Percentiles rank a stretch among this genome's conserved stretches.
These are phyloP conservation scores for Brachypterus glaber DNA, from an alignment of 2,888 invertebrate genomes.

Conservation along the genomic window DNA sequence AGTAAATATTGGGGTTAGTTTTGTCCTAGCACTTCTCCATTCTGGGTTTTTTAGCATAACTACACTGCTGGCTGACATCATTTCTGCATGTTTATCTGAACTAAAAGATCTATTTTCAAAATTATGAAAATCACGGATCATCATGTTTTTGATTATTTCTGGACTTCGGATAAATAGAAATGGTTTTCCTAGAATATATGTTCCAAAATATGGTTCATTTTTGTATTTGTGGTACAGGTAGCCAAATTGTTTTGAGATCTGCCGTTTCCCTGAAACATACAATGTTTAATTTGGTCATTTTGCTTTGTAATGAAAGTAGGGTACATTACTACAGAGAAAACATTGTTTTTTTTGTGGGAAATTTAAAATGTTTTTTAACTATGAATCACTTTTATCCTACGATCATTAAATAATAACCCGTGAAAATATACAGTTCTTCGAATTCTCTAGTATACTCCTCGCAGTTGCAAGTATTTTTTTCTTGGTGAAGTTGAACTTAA, in stretches of 20 bases:
- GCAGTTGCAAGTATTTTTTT: too few species aligned
- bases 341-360: too few species aligned
- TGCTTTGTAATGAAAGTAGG: too few species aligned
- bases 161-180: conserved; percentile 41
- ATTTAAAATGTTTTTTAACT: too few species aligned
- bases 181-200: conserved; percentile 43
- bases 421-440: too few species aligned
- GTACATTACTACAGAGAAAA: too few species aligned
- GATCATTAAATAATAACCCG: too few species aligned
- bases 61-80: conserved; percentile 39
- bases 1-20: conserved; percentile 46
- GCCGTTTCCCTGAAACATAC: conserved; percentile 25
- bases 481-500: too few species aligned
- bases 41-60: conserved; percentile 42
- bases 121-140: conserved; percentile 42
- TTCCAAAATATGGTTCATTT: conserved; percentile 37
- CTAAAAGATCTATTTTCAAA: conserved; percentile 43
- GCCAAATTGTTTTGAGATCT: conserved; percentile 35
- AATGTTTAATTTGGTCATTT: too few species aligned
- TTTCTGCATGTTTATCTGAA: conserved; percentile 39
- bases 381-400: too few species aligned
- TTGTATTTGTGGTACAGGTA: conserved; percentile 32
- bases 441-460: too few species aligned
- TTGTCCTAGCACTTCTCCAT: conserved; percentile 45
- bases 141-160: conserved; percentile 39